Conservation (phyloP, 1,140 invertebrate species). For the Aphelinus atriplicis region DNA sequence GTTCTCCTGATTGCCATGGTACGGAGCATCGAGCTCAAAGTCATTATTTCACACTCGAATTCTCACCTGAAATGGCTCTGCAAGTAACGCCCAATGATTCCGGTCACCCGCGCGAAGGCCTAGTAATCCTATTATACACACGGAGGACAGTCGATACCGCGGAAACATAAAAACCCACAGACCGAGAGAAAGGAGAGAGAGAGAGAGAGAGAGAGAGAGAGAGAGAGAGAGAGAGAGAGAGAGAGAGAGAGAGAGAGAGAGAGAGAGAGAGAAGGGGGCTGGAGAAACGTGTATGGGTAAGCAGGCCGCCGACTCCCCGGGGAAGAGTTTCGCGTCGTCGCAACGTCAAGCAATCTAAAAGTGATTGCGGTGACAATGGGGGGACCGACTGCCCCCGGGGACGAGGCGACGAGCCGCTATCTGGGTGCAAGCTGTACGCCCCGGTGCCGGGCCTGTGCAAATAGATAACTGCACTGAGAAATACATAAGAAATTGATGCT, state of each 20-base stretch:
- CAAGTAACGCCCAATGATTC: too few species aligned
- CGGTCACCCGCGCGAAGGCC: too few species aligned
- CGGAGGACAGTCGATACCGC: neutral
- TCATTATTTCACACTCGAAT: too few species aligned
- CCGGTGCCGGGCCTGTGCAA: neutral
- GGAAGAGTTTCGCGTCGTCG: conserved; percentile 23
- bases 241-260: too few species aligned
- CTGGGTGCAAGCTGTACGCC: neutral
- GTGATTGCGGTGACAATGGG: conserved; percentile 29
- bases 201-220: too few species aligned
- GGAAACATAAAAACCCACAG: neutral
- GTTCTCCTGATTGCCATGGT: too few species aligned
- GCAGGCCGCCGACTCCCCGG: neutral
- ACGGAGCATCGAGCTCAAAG: too few species aligned
- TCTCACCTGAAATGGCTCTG: too few species aligned
- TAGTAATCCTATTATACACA: too few species aligned
- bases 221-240: too few species aligned
- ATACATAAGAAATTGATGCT: too few species aligned
- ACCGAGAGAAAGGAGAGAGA: neutral
- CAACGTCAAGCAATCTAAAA: conserved; percentile 18
- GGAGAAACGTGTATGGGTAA: neutral
- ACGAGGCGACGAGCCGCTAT: too few species aligned
- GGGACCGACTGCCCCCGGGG: neutral
- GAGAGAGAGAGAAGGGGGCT: neutral
- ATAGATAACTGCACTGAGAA: conserved; percentile 3